phyloP scores from a whole-genome alignment of 2,888 invertebrate genomes.

The Spatulosminthurus flaviceps region DNA sequence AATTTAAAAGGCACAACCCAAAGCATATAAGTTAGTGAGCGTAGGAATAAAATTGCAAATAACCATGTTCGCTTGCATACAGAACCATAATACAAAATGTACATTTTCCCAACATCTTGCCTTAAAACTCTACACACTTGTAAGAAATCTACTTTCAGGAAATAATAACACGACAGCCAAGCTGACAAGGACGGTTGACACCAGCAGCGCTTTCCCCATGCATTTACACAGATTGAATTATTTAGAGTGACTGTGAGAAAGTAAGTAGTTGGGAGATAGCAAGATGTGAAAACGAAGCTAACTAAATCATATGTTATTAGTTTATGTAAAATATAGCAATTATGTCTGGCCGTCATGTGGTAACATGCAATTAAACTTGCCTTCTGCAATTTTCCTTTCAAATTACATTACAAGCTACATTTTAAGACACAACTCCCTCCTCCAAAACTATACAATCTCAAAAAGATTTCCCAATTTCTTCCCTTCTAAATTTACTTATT shows the following conservation, averaged over 20 bases:
- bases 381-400: not conserved
- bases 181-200: not conserved
- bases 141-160: not conserved
- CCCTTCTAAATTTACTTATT: too few relatives aligned
- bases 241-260: not conserved
- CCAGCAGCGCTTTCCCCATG: not conserved
- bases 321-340: not conserved
- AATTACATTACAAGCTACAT: not conserved
- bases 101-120: too few relatives aligned
- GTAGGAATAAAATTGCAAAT: too few relatives aligned
- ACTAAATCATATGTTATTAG: constrained; percentile 4
- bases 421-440: not conserved
- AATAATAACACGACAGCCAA: not conserved
- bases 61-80: too few relatives aligned
- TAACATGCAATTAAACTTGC: not conserved
- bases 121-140: too few relatives aligned
- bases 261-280: not conserved
- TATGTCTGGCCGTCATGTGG: constrained; percentile 3
- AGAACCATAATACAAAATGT: too few relatives aligned
- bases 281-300: not conserved
- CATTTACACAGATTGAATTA: not conserved
- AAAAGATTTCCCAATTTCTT: too few relatives aligned
- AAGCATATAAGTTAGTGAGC: too few relatives aligned
- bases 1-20: too few relatives aligned
- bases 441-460: too few relatives aligned